Evolutionary conservation across 2,888 invertebrate genomes (phyloP), one percentile per base, ranked within the genome.

Genomic region (Colostygia pectinataria): DNA sequence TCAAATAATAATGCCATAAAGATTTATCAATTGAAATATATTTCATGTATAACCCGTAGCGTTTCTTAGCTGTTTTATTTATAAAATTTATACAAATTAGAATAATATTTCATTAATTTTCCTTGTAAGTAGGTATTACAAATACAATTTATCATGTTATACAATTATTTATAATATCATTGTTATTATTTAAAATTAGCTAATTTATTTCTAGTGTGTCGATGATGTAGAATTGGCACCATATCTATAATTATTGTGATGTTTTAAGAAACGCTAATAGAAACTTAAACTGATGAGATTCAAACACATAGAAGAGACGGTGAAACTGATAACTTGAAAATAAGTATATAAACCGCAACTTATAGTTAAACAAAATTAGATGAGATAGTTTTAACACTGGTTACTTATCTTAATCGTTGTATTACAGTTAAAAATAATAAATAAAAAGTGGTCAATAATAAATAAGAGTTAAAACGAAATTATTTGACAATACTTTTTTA

Each of bases 1-100:
- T 34, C 2, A 41, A 67, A 64, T 60, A 54, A 72, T 79, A 78
- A 75, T 62, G 49, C 74, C 55, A 41, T 24, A 39, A 18, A 41
- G 66, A 68, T 73, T 80, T 86, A 86, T 86, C 69, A 77, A 82
- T 82, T 85, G 81, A 81, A 80, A 81, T 89, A 88, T 90, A 88
- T 87, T 89, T 88, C 81, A 78, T 81, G 77, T 85, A 43, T 50
- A 88, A 90, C 89, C 89, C 90, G 89, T 90, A 90, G 90, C 88
- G 88, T 89, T 89, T 90, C 87, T 87, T 85, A 85, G 85, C 81
- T 83, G 84, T 83, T 81, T 80, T 76, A 86, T 80, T 82, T 77
- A 83, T 81, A 59, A 59, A 55, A 47, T 56, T 51, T 55, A 60
- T 57, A 59, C 60, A 64, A 58, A 58, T 62, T 56, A 70, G 55